Evolutionary conservation across 2,797 vertebrate species (phyloP).

Genomic region (Heterohyrax brucei): DNA sequence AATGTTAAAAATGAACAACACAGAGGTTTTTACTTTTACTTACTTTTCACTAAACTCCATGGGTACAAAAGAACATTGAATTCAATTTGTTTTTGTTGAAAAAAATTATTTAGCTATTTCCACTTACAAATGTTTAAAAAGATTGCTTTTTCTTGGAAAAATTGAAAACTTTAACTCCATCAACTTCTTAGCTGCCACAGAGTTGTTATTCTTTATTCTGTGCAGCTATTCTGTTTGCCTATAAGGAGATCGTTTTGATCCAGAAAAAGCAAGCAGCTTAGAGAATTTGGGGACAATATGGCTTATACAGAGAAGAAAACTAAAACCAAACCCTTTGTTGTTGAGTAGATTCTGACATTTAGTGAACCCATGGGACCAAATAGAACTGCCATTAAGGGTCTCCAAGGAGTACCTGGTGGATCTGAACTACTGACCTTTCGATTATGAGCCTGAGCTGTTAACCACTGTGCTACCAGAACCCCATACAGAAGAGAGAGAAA

Average conservation of each 20-base stretch:
- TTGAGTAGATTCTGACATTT: too few relatives aligned
- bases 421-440: too few relatives aligned
- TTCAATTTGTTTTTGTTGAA: not conserved
- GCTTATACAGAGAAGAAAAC: not conserved
- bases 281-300: not conserved
- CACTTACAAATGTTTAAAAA: not conserved
- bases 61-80: not conserved
- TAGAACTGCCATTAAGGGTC: too few relatives aligned
- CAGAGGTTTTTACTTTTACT: slow-evolving; percentile 8
- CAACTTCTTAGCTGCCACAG: not conserved
- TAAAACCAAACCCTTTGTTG: too few relatives aligned
- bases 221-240: too few relatives aligned
- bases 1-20: not conserved
- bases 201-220: too few relatives aligned
- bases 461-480: too few relatives aligned
- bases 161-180: not conserved
- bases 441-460: too few relatives aligned
- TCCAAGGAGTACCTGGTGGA: too few relatives aligned
- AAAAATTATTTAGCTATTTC: not conserved
- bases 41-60: not conserved
- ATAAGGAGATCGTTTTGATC: too few relatives aligned
- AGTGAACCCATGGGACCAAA: too few relatives aligned
- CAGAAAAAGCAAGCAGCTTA: not conserved
- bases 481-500: not conserved
- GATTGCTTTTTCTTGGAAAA: slow-evolving; percentile 34